These are phyloP conservation scores for Macroramphosus scolopax DNA, from an alignment of 2,797 vertebrate species.

Conservation along the genomic window DNA sequence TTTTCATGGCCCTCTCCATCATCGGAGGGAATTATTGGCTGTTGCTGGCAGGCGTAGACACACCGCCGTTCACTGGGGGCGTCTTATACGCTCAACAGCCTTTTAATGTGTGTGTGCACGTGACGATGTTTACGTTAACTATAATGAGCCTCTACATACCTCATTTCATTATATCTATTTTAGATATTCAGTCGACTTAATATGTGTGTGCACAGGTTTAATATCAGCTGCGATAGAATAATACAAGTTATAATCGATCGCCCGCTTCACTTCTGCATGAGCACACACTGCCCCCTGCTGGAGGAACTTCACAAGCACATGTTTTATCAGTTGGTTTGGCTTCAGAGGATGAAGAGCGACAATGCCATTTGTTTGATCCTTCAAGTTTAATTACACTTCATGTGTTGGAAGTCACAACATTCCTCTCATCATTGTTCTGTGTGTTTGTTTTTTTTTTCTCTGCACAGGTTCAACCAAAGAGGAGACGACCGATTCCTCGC, in stretches of 20 bases:
- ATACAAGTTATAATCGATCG: no score
- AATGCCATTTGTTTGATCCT: background rate
- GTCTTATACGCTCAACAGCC: conserved; percentile 31
- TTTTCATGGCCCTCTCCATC: conserved; percentile 67
- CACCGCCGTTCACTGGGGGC: conserved; percentile 37
- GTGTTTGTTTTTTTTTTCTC: background rate
- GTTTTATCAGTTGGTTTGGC: background rate
- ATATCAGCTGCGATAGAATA: no score
- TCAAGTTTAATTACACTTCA: no score
- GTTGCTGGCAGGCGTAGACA: conserved; percentile 36
- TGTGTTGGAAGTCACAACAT: no score
- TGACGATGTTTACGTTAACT: conserved; percentile 10
- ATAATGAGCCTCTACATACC: no score
- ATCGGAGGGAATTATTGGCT: conserved; percentile 54
- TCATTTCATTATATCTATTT: no score
- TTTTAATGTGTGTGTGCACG: conserved; percentile 10
- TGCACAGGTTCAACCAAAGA: conserved; percentile 76
- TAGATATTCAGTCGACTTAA: no score
- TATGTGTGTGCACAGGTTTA: background rate
- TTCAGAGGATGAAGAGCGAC: background rate
- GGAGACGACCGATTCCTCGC: conserved; percentile 68
- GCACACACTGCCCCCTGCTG: conserved; percentile 71
- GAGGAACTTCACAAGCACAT: background rate
- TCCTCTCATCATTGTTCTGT: background rate
- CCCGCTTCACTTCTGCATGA: background rate